Percentiles rank a stretch among this genome's conserved stretches.
Evolutionary conservation across 1,140 invertebrate species (phyloP).

Genomic region (Plodia interpunctella): DNA sequence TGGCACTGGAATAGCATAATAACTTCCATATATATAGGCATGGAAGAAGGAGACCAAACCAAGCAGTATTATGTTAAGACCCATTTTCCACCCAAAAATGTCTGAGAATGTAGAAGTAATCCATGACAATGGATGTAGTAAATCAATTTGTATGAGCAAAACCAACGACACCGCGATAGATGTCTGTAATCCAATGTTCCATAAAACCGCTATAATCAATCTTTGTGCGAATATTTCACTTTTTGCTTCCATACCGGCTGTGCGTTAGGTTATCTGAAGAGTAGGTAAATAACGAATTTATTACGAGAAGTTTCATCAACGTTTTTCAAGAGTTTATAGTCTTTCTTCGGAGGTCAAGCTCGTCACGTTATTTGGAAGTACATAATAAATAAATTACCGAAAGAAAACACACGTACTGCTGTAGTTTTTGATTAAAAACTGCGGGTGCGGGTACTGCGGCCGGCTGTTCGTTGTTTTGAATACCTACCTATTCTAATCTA

Average conservation of each 20-base stretch:
- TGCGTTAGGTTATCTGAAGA: constrained; percentile 23
- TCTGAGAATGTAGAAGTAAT: constrained; percentile 53
- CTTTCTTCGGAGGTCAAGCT: too few relatives aligned
- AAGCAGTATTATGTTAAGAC: constrained; percentile 56
- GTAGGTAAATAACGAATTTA: too few relatives aligned
- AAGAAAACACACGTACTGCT: too few relatives aligned
- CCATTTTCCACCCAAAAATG: constrained; percentile 64
- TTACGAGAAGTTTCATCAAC: too few relatives aligned
- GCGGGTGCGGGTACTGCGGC: too few relatives aligned
- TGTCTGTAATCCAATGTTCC: constrained; percentile 61
- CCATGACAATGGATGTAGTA: constrained; percentile 60
- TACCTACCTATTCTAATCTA: too few relatives aligned
- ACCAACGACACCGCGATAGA: constrained; percentile 55
- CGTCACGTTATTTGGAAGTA: too few relatives aligned
- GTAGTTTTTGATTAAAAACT: too few relatives aligned
- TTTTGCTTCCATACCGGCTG: constrained; percentile 55
- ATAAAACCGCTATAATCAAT: constrained; percentile 56
- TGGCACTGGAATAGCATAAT: constrained; percentile 51
- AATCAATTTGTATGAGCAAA: constrained; percentile 55
- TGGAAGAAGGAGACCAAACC: constrained; percentile 63
- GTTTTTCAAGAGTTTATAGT: too few relatives aligned
- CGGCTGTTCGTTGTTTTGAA: too few relatives aligned
- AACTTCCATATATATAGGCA: constrained; percentile 65
- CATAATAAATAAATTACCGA: too few relatives aligned
- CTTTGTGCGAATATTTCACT: constrained; percentile 67